Evolutionary conservation across 2,113 vertebrate species (phyloP), one percentile per base, ranked within the genome.

Genomic region (Pachycephala philippinensis): DNA sequence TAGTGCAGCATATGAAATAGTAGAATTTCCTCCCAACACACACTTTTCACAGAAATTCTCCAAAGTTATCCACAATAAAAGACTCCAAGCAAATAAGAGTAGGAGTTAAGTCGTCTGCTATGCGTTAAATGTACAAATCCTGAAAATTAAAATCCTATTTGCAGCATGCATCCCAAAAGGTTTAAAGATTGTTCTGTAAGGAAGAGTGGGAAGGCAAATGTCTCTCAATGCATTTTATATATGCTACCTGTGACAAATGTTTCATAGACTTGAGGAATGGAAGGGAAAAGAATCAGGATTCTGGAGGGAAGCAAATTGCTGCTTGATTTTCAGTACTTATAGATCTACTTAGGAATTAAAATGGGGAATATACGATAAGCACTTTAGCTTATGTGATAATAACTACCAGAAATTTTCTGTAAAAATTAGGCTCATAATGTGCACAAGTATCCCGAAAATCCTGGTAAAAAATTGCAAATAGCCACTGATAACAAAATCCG

Each of bases 241-340:
- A 75, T 78, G 37, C 16, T 96, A 96, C 92, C 92, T 94, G 69
- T 93, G 86, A 82, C 53, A 71, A 95, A 66, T 21, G 13, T 74
- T 94, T 79, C 76, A 26, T 13, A 74, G 90, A 44, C 40, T 82
- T 91, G 44, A 85, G 65, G 49, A 80, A 72, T 72, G 61, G 54
- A 84, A 91, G n/a, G 61, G 26, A 90, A 81, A 72, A 71, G 28
- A 68, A 79, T 88, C 49, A 47, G 45, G 45, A 47, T 47, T 47
- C 45, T 47, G 18, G 49, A 84, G 37, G 42, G 52, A 80, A 68
- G 68, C 5, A 85, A 93, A 60, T 66, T 60, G 26, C 47, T 84
- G 17, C 47, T 93, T 87, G 44, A 7, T 68, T 94, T 95, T 75
- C 47, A 53, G 13, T 94, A 27, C 31, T 57, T 53, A 26, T 9